Conservation (phyloP, 1,140 invertebrate genomes). For the Elysia chlorotica region DNA sequence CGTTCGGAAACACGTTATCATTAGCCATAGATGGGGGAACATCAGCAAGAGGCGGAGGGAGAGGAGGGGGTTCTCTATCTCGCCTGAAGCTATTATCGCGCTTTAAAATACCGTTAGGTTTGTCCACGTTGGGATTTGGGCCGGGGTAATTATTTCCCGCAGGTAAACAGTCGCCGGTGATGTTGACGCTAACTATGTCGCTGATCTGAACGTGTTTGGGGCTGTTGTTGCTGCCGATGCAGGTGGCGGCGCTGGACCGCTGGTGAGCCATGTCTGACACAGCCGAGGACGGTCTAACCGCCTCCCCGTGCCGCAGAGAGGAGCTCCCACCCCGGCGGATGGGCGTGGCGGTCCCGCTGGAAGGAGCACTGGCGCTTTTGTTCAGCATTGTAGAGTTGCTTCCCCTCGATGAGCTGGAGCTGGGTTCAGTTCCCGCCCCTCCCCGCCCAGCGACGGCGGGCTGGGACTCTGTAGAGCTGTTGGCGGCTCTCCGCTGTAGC, state of each 20-base stretch:
- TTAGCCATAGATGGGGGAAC: too few relatives aligned
- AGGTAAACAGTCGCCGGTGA: slow-evolving; percentile 16
- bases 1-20: too few relatives aligned
- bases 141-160: too few relatives aligned
- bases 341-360: neutral
- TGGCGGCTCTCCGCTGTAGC: too few relatives aligned
- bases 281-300: slow-evolving; percentile 28
- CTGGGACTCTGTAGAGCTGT: neutral
- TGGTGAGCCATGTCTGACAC: slow-evolving; percentile 27
- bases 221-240: too few relatives aligned
- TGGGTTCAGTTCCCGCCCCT: neutral
- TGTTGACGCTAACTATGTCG: slow-evolving; percentile 26
- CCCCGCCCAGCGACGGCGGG: neutral
- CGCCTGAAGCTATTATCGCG: slow-evolving; percentile 8
- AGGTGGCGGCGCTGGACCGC: too few relatives aligned
- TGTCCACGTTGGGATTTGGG: slow-evolving; percentile 18
- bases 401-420: neutral
- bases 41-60: too few relatives aligned
- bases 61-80: neutral
- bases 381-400: neutral
- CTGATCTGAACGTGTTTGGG: slow-evolving; percentile 29
- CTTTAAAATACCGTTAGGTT: slow-evolving; percentile 31
- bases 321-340: neutral
- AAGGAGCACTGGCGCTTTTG: neutral
- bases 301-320: too few relatives aligned